Evolutionary conservation across 2,888 invertebrate species (phyloP).

Genomic region (Synergus umbraculus): DNA sequence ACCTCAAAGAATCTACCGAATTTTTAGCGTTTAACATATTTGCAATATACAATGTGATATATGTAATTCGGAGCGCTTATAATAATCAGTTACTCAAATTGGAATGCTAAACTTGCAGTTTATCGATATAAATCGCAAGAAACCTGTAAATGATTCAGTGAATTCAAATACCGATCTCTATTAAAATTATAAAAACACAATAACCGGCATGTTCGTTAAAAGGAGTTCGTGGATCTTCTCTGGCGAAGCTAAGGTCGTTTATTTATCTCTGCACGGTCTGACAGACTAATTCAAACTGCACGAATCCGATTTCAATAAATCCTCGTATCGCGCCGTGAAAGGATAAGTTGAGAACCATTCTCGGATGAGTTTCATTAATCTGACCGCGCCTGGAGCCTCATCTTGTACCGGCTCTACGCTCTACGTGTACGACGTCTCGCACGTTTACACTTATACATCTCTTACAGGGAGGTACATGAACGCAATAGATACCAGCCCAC

Average conservation of each 20-base stretch:
- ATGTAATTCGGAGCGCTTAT: neutral
- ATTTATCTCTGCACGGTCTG: neutral
- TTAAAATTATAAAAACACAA: neutral
- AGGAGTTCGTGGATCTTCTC: neutral
- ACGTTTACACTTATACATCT: slow-evolving; percentile 47
- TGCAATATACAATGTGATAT: neutral
- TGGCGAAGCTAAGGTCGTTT: neutral
- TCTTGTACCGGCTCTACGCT: slow-evolving; percentile 58
- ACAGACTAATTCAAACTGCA: slow-evolving; percentile 18
- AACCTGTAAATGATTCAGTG: neutral
- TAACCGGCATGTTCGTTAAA: neutral
- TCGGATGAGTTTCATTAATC: slow-evolving; percentile 70
- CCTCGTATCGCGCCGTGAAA: neutral
- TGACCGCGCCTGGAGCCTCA: slow-evolving; percentile 69
- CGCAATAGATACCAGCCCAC: neutral
- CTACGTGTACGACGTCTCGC: slow-evolving; percentile 53
- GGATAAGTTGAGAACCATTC: slow-evolving; percentile 47
- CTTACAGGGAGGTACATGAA: slow-evolving; percentile 40
- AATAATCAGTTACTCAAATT: neutral
- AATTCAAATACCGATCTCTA: neutral
- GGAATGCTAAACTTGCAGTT: neutral
- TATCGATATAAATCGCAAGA: neutral
- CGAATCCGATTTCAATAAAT: slow-evolving; percentile 28
- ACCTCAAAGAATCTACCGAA: too few species aligned
- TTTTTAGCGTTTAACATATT: neutral